Evolutionary conservation across 2,113 vertebrate species (phyloP).

Genomic region (Corvus cornix): DNA sequence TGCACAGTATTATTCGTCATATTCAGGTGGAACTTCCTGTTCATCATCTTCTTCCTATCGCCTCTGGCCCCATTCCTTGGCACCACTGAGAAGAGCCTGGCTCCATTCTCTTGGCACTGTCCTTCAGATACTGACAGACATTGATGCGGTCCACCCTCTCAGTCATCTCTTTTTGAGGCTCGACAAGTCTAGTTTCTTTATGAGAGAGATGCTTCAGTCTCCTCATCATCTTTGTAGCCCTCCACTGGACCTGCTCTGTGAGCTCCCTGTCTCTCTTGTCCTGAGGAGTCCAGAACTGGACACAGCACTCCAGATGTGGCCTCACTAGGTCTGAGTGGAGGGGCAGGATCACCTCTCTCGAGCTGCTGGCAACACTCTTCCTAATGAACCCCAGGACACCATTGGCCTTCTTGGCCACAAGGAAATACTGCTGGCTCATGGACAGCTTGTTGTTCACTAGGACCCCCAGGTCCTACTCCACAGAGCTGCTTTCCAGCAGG

Average conservation of each 20-base stretch:
- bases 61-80: background rate
- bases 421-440: background rate
- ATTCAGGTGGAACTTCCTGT: background rate
- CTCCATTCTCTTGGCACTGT: no score
- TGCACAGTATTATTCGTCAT: background rate
- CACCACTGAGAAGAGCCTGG: background rate
- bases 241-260: accelerated
- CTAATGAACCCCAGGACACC: accelerated
- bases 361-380: background rate
- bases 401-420: background rate
- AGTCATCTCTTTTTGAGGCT: background rate
- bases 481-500: background rate
- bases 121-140: background rate
- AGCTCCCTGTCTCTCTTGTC: background rate
- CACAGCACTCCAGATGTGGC: background rate
- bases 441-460: no score
- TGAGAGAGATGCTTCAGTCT: background rate
- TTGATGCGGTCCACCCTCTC: no score
- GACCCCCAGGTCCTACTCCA: accelerated
- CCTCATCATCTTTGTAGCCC: background rate
- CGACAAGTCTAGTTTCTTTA: background rate
- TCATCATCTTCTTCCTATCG: no score
- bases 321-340: background rate
- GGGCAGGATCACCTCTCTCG: accelerated
- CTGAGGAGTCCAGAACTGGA: background rate